phyloP scores from a whole-genome alignment of 2,888 invertebrate species.

The Drosophila parthenogenetica region DNA sequence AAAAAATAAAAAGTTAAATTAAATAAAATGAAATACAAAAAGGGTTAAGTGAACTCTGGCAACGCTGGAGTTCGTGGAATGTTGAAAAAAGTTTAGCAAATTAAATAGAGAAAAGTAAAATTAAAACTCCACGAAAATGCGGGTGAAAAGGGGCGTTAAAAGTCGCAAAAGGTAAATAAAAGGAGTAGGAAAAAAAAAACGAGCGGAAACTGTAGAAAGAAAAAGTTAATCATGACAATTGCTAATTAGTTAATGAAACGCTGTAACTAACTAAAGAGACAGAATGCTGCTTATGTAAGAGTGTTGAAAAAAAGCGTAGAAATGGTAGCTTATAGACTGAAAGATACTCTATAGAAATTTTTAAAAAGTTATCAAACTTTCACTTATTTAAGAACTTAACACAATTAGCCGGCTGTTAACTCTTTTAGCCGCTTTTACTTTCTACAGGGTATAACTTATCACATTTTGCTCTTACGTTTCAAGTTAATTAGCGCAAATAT shows the following conservation, averaged over 20 bases:
- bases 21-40: constrained; percentile 27
- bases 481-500: constrained; percentile 61
- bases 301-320: constrained; percentile 8
- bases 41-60: constrained; percentile 51
- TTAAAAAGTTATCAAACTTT: not conserved
- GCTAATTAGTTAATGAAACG: constrained; percentile 67
- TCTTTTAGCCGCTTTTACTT: no score
- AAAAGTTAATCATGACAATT: constrained; percentile 60
- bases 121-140: constrained; percentile 19
- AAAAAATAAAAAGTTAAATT: constrained; percentile 31
- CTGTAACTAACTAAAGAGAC: constrained; percentile 27
- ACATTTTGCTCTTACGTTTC: constrained; percentile 19
- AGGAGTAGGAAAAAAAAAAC: not conserved
- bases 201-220: constrained; percentile 17
- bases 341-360: constrained; percentile 16
- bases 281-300: not conserved
- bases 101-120: constrained; percentile 23
- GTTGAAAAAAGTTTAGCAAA: constrained; percentile 44
- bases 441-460: not conserved
- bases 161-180: constrained; percentile 15
- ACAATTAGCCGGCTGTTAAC: no score
- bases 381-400: no score
- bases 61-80: constrained; percentile 24
- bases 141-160: constrained; percentile 36
- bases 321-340: not conserved